phyloP scores from a whole-genome alignment of 2,113 vertebrate species.

The Eulacestoma nigropectus region DNA sequence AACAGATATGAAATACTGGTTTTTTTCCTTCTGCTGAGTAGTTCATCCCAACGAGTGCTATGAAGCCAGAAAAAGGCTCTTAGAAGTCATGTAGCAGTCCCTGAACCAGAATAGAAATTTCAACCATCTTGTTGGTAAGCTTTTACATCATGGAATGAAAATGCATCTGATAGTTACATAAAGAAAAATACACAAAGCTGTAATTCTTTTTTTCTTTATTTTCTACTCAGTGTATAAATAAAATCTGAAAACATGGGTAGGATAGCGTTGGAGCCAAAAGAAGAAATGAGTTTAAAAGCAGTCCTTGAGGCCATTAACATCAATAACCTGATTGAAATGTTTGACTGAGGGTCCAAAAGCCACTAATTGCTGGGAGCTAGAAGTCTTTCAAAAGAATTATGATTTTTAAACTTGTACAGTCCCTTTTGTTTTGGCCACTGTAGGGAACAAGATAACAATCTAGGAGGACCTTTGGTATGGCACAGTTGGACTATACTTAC shows the following conservation, averaged over 20 bases:
- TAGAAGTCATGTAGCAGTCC: neutral
- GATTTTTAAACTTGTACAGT: neutral
- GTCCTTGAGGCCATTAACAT: neutral
- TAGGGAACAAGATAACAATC: neutral
- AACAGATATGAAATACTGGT: neutral
- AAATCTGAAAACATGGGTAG: neutral
- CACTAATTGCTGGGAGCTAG: neutral
- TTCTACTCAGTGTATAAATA: neutral
- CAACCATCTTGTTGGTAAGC: neutral
- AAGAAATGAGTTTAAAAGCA: neutral
- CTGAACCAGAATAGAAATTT: neutral
- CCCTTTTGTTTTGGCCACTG: neutral
- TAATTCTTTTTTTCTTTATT: neutral
- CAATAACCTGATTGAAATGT: neutral
- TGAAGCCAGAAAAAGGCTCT: neutral
- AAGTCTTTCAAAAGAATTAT: neutral
- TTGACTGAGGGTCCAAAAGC: neutral
- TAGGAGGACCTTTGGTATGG: neutral
- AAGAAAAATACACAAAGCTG: neutral
- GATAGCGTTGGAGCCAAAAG: neutral
- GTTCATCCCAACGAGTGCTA: neutral
- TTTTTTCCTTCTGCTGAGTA: neutral
- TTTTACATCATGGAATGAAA: neutral
- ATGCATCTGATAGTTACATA: neutral
- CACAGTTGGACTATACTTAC: neutral